Base-by-base conservation (phyloP, 2,888 invertebrate species). In the Sympetrum striolatum region DNA sequence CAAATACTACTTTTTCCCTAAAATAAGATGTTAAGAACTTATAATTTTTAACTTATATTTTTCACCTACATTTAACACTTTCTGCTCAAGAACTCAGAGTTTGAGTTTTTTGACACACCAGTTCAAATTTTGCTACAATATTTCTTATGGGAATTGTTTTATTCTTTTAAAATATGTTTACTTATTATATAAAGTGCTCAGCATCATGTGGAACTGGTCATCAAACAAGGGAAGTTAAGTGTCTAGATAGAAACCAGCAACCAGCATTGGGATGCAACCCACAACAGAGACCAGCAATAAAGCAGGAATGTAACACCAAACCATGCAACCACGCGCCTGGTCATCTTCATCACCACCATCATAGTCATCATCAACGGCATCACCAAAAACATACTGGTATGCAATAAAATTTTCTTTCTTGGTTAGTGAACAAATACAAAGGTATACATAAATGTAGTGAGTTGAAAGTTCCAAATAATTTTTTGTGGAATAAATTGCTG, bases 131-230 rank as follows among this genome's bases (percentile, higher is more conserved):
- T n/a, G n/a, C n/a, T n/a, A n/a, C n/a, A n/a, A n/a, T n/a, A n/a
- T n/a, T n/a, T n/a, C n/a, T n/a, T n/a, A n/a, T n/a, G n/a, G n/a
- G n/a, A n/a, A n/a, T n/a, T n/a, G n/a, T 39, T 39, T 39, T 39
- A 39, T 6, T 44, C 10, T 10, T 8, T 10, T 44, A 8, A 44
- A 53, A 22, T 8, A 14, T 58, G 14, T 53, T 82, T 18, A 48
- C 53, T 12, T 25, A 0, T 22, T 79, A 39, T 82, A 92, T 93
- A 90, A 92, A 96, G 96, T 96, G 96, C 92, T 94, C 96, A 8
- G 94, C 93, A 91, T 93, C 94, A 0, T 96, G 96, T 92, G 95
- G 95, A 22, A 94, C 94, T 10, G 96, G 96, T 14, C 94, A 94
- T 53, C 95, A 95, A 92, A 94, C 94, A 37, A 94, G 96, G 81